Evolutionary conservation across 2,888 invertebrate genomes (phyloP).

Genomic region (Ametastegia equiseti): DNA sequence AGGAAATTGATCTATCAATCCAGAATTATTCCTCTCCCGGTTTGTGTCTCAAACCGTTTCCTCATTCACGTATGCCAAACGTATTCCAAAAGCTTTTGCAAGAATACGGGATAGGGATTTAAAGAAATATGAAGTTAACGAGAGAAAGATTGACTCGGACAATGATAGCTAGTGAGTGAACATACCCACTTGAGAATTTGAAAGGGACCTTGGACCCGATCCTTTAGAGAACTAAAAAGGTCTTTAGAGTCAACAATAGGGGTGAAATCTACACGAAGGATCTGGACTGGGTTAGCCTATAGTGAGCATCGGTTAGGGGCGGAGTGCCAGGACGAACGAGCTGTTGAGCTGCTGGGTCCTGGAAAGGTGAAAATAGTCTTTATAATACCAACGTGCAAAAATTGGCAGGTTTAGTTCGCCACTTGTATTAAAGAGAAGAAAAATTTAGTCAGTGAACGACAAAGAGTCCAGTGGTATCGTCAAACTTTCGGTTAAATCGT

Average conservation of each 20-base stretch:
- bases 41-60: too few species aligned
- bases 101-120: background rate
- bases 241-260: conserved; percentile 66
- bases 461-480: background rate
- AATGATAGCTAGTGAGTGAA: conserved; percentile 59
- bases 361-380: background rate
- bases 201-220: conserved; percentile 55
- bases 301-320: conserved; percentile 18
- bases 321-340: background rate
- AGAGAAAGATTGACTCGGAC: conserved; percentile 75
- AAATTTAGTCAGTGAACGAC: background rate
- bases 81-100: too few species aligned
- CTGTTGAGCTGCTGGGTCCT: background rate
- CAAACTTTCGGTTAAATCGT: conserved; percentile 49
- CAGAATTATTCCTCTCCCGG: too few species aligned
- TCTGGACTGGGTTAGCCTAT: background rate
- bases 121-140: conserved; percentile 74
- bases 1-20: too few species aligned
- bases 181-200: conserved; percentile 60
- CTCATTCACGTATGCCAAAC: too few species aligned
- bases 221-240: conserved; percentile 63
- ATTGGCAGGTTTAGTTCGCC: conserved; percentile 25
- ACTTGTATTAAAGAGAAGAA: background rate
- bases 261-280: conserved; percentile 68
- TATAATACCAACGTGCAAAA: conserved; percentile 12